Evolutionary conservation across 2,113 vertebrate genomes (phyloP).

Genomic region (Sialia sialis): DNA sequence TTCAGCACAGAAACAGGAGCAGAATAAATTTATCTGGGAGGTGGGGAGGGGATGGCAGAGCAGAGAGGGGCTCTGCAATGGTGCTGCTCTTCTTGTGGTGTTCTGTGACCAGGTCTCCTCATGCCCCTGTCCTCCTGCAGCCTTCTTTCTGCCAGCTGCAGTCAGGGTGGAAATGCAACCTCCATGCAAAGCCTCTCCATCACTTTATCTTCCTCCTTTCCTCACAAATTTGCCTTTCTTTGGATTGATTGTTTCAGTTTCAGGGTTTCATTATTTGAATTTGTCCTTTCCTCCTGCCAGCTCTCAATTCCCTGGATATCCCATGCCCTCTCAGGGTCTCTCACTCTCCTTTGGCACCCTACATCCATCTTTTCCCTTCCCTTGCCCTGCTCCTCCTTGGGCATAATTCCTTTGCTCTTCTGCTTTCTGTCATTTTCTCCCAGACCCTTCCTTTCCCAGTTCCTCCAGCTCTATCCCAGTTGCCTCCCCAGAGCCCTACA

Average conservation of each 20-base stretch:
- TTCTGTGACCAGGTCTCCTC: background rate
- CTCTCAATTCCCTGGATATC: background rate
- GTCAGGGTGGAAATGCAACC: background rate
- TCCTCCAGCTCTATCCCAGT: background rate
- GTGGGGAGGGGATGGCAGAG: background rate
- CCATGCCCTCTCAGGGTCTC: background rate
- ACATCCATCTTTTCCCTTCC: background rate
- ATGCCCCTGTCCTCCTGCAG: background rate
- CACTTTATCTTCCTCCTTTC: background rate
- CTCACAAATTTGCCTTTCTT: background rate
- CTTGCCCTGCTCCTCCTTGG: background rate
- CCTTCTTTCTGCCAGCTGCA: background rate
- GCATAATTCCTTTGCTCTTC: background rate
- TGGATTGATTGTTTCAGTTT: background rate
- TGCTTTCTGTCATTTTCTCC: background rate
- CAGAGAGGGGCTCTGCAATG: background rate
- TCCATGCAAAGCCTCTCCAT: background rate
- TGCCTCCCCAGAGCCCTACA: background rate
- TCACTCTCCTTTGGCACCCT: background rate
- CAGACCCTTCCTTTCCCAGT: background rate
- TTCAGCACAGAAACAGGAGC: constrained; percentile 4
- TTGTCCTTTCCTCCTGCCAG: background rate
- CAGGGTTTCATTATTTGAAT: accelerated
- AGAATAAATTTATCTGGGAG: constrained; percentile 42
- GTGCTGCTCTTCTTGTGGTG: background rate